Conservation (phyloP, 2,888 invertebrate species). For the Dicyrtoma fusca region DNA sequence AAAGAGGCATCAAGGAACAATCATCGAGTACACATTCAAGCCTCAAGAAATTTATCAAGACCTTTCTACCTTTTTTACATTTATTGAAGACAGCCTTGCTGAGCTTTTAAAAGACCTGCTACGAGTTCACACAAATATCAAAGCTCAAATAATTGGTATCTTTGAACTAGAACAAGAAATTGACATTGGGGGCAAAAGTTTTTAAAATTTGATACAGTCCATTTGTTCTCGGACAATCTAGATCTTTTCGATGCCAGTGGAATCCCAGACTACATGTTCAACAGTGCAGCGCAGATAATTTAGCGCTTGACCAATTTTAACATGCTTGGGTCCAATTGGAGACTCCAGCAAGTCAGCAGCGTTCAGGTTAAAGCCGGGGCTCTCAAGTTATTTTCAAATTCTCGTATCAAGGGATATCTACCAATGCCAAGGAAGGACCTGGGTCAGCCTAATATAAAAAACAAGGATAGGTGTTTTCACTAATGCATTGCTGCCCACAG, state of each 20-base stretch:
- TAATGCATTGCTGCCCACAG: not conserved
- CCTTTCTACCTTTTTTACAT: no score
- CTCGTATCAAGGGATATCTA: not conserved
- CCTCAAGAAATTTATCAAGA: not conserved
- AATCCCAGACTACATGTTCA: not conserved
- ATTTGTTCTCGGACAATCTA: not conserved
- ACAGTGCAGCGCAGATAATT: not conserved
- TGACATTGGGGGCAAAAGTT: not conserved
- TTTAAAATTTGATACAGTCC: not conserved
- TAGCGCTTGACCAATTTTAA: not conserved
- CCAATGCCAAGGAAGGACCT: not conserved
- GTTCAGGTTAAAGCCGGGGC: not conserved
- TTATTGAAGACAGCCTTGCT: not conserved
- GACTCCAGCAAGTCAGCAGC: not conserved
- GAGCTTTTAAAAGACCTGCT: not conserved
- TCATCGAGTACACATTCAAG: not conserved
- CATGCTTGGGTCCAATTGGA: not conserved
- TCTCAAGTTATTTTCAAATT: not conserved
- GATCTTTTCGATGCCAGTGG: not conserved
- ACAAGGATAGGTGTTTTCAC: not conserved
- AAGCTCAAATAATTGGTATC: not conserved
- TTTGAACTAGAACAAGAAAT: no score
- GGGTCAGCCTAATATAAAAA: not conserved
- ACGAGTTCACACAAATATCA: not conserved
- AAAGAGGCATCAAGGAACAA: not conserved